Conservation (phyloP, 2,888 invertebrate species). For the Drosophila setosimentum region DNA sequence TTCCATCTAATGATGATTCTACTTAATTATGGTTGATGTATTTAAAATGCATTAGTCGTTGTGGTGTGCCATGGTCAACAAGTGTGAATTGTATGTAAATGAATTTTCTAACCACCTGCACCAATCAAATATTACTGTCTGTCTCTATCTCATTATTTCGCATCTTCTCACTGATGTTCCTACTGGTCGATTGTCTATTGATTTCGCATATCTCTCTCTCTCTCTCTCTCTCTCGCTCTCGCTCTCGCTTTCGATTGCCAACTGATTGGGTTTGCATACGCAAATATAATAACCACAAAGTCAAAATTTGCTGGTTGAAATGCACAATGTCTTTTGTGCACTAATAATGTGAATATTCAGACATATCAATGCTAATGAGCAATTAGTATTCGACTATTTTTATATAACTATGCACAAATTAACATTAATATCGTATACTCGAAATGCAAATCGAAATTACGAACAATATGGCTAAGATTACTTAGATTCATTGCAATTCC, state of each 20-base stretch:
- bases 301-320: not conserved
- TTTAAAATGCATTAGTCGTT: not conserved
- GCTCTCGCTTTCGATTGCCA: not conserved
- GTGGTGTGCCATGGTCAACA: not conserved
- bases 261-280: constrained; percentile 6
- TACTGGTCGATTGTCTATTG: constrained; percentile 14
- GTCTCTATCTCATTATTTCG: not conserved
- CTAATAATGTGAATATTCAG: not conserved
- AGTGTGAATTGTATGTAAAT: constrained; percentile 20
- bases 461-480: not conserved
- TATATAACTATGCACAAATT: too few relatives aligned
- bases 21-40: too few relatives aligned
- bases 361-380: not conserved
- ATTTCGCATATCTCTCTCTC: not conserved
- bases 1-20: too few relatives aligned
- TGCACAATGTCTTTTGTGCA: not conserved
- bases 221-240: not conserved
- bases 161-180: not conserved
- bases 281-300: constrained; percentile 28
- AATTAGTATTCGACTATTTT: not conserved
- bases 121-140: not conserved
- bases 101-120: constrained; percentile 21
- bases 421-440: not conserved
- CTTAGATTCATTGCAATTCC: not conserved
- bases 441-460: not conserved